Evolutionary conservation across 2,113 vertebrate genomes (phyloP).

Genomic region (Gasterosteus aculeatus): DNA sequence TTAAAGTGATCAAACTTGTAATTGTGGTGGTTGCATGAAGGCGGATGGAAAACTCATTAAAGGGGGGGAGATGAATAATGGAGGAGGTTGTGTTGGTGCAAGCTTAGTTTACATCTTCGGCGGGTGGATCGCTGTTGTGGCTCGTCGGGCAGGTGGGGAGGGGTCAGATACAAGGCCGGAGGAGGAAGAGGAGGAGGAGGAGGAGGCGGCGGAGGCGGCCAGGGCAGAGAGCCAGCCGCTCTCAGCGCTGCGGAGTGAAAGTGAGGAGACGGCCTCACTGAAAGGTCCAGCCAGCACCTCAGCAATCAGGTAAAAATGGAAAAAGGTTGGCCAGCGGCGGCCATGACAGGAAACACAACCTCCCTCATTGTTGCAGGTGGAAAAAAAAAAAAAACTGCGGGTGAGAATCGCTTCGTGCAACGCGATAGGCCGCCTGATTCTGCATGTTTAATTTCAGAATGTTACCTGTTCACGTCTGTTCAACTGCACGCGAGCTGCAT

Average conservation of each 20-base stretch:
- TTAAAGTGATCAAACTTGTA: conserved; percentile 68
- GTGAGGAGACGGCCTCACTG: conserved; percentile 71
- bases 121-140: conserved; percentile 44
- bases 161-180: conserved; percentile 48
- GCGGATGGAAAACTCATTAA: conserved; percentile 84
- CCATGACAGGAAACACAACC: conserved; percentile 59
- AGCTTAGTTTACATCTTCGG: conserved; percentile 80
- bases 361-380: conserved; percentile 47
- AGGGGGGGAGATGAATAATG: conserved; percentile 78
- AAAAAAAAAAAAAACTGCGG: conserved; percentile 40
- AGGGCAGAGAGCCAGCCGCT: conserved; percentile 61
- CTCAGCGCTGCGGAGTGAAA: conserved; percentile 69
- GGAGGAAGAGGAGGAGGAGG: conserved; percentile 26
- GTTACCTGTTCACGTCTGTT: neutral
- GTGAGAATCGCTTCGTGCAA: conserved; percentile 36
- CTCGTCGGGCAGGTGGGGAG: conserved; percentile 14
- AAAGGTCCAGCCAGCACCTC: conserved; percentile 50
- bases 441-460: conserved; percentile 20
- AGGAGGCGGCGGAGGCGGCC: conserved; percentile 27
- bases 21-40: conserved; percentile 67
- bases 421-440: conserved; percentile 43
- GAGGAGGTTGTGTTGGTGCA: conserved; percentile 70
- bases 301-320: conserved; percentile 82
- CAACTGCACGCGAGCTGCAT: too few species aligned
- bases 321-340: conserved; percentile 59